Percentiles rank a stretch among this genome's conserved stretches.
phyloP scores from a whole-genome alignment of 2,797 vertebrate genomes.

The Rhinoraja longicauda region DNA sequence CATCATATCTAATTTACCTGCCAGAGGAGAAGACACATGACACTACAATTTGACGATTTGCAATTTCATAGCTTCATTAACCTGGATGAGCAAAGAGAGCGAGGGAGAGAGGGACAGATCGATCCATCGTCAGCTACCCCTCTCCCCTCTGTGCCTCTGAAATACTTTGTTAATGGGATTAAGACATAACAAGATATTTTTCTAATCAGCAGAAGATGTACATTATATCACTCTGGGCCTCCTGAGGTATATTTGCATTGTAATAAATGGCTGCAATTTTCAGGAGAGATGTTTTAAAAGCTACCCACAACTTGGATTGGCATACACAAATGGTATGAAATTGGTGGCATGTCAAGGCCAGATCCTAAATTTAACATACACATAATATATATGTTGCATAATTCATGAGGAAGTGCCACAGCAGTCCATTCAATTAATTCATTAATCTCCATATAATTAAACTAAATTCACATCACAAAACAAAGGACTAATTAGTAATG shows the following conservation, averaged over 20 bases:
- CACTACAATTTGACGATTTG: neutral
- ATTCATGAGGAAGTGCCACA: neutral
- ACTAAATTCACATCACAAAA: conserved; percentile 1
- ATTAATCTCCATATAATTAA: conserved; percentile 24
- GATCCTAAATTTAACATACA: neutral
- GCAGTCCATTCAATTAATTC: neutral
- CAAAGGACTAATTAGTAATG: neutral
- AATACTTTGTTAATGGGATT: neutral
- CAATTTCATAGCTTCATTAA: neutral
- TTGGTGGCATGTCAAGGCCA: neutral
- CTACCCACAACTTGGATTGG: neutral
- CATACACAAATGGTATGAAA: neutral
- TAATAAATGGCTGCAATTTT: neutral
- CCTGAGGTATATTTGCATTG: neutral
- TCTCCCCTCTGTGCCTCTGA: neutral
- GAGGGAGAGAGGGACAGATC: neutral
- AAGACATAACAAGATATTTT: neutral
- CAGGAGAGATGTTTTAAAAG: neutral
- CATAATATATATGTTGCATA: neutral
- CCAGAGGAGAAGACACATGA: neutral
- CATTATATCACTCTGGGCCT: neutral
- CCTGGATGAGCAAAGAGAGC: neutral
- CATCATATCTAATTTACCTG: neutral
- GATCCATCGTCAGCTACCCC: neutral
- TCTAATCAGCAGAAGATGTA: neutral